Conservation (phyloP, 2,797 vertebrate species). For the Lepus oiostolus region DNA sequence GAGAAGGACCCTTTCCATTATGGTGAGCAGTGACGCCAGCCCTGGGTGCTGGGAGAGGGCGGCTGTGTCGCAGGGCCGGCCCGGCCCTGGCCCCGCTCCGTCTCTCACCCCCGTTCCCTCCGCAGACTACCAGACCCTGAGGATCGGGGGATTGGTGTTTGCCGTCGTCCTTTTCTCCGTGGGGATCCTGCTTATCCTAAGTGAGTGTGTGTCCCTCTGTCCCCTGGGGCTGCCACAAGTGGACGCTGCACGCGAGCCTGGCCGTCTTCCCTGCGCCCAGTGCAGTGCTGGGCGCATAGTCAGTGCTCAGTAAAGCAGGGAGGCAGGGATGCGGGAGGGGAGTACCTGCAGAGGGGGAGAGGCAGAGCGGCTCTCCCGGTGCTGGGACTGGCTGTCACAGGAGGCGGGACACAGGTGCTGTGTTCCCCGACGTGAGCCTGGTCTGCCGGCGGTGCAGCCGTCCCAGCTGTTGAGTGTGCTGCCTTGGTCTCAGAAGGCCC, state of each 20-base stretch:
- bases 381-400: not conserved
- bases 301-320: not conserved
- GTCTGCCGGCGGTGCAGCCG: not conserved
- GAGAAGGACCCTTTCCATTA: conserved; percentile 93
- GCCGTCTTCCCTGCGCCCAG: not conserved
- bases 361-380: not conserved
- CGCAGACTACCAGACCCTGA: conserved; percentile 96
- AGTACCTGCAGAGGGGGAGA: not conserved
- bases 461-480: not conserved
- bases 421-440: not conserved
- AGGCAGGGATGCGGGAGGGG: rapidly evolving
- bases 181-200: conserved; percentile 97
- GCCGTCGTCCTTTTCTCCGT: conserved; percentile 96
- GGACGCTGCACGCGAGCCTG: not conserved
- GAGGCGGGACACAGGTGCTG: not conserved
- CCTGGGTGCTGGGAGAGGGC: not conserved
- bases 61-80: rapidly evolving
- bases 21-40: conserved; percentile 87
- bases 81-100: not conserved
- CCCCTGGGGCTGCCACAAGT: not conserved
- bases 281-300: not conserved
- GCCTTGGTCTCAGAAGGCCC: not conserved
- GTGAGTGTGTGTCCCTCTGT: conserved; percentile 88
- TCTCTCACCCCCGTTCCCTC: not conserved
- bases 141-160: conserved; percentile 96